phyloP scores from a whole-genome alignment of 1,140 invertebrate species.

The Neoseiulus cucumeris region DNA sequence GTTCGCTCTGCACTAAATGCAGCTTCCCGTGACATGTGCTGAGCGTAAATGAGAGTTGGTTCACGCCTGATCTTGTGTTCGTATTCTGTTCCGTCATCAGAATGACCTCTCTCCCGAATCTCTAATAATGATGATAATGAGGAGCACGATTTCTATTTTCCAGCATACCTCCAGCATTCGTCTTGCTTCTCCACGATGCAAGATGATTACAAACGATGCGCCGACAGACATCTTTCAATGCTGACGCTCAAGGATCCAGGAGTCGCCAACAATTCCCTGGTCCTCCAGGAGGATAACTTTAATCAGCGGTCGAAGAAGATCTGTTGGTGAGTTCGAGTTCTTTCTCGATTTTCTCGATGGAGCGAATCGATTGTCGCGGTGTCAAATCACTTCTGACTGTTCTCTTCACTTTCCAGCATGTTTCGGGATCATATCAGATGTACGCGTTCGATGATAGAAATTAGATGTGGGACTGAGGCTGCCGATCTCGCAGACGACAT shows the following conservation, averaged over 20 bases:
- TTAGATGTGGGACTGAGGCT: neutral
- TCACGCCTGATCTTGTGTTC: no score
- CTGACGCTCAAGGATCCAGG: neutral
- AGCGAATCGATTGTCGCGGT: neutral
- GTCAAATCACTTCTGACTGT: neutral
- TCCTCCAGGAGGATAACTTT: neutral
- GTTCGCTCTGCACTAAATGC: no score
- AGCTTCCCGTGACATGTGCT: no score
- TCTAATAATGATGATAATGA: no score
- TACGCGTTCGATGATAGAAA: neutral
- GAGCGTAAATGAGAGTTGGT: no score
- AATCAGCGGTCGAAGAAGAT: conserved; percentile 2
- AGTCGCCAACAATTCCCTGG: neutral
- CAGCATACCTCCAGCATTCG: neutral
- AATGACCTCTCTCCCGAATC: no score
- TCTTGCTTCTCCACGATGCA: neutral
- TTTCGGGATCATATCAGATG: neutral
- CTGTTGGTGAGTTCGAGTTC: neutral
- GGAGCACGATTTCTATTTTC: no score
- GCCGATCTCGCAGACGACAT: conserved; percentile 2
- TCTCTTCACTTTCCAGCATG: neutral
- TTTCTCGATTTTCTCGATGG: no score
- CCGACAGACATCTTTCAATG: neutral
- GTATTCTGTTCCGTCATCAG: no score
- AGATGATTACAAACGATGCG: neutral